These are phyloP conservation scores for Nebria ingens DNA, from an alignment of 1,140 invertebrate genomes.

Conservation along the genomic window DNA sequence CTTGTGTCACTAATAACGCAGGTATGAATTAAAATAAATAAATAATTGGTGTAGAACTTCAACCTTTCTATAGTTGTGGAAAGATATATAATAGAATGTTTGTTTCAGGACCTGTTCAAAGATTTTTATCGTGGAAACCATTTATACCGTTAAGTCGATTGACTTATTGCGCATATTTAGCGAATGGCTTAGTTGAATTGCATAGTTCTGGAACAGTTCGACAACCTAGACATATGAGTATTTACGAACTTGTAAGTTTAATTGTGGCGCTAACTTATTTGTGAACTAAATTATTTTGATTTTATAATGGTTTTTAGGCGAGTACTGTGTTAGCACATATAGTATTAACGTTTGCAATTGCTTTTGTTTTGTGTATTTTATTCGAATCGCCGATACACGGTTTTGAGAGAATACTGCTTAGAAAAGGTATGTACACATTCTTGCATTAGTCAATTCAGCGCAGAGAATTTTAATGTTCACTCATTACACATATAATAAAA, in stretches of 20 bases:
- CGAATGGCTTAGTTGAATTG: constrained; percentile 55
- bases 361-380: constrained; percentile 49
- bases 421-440: constrained; percentile 25
- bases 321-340: constrained; percentile 44
- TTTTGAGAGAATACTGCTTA: constrained; percentile 52
- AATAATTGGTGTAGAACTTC: not conserved
- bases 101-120: constrained; percentile 43
- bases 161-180: constrained; percentile 60
- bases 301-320: constrained; percentile 35
- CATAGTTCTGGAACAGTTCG: constrained; percentile 45
- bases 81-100: not conserved
- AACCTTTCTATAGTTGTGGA: not conserved
- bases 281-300: not conserved
- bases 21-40: constrained; percentile 33
- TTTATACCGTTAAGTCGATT: constrained; percentile 53
- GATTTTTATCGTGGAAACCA: constrained; percentile 51
- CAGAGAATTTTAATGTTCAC: too few species aligned
- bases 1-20: constrained; percentile 59
- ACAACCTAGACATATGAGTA: constrained; percentile 39
- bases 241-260: constrained; percentile 37
- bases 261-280: too few species aligned
- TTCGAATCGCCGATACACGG: constrained; percentile 61
- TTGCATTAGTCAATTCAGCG: too few species aligned
- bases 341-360: constrained; percentile 47
- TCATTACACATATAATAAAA: too few species aligned